These are phyloP conservation scores for Chlamydotis undulata DNA, from an alignment of 2,113 vertebrate genomes.

Conservation along the genomic window DNA sequence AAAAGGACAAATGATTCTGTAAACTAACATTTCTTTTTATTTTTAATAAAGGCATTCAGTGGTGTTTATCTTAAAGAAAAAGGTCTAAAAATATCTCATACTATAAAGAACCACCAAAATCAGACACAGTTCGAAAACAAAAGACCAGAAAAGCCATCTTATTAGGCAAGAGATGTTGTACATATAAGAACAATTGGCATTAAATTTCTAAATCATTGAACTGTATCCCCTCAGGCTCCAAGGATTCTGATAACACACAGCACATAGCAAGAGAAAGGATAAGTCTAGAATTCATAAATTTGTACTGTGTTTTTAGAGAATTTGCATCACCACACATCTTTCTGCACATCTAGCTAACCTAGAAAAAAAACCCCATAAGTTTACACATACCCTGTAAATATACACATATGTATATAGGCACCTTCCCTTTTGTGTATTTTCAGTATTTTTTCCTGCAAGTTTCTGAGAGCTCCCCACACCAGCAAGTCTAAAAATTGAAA, in stretches of 20 bases:
- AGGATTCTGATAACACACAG: neutral
- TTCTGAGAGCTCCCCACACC: neutral
- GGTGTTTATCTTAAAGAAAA: neutral
- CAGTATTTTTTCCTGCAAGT: neutral
- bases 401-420: neutral
- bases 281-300: neutral
- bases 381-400: neutral
- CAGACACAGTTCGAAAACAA: neutral
- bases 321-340: neutral
- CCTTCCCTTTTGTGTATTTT: neutral
- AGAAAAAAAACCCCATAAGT: neutral
- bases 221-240: neutral
- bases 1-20: neutral
- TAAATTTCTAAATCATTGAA: neutral
- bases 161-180: neutral
- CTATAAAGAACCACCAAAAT: neutral
- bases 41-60: neutral
- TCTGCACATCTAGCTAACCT: neutral
- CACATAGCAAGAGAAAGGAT: neutral
- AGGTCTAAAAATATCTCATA: neutral
- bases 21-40: neutral
- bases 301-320: neutral
- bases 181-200: neutral
- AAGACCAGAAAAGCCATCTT: neutral
- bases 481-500: neutral